phyloP scores from a whole-genome alignment of 2,888 invertebrate species.

The Mamestra brassicae region DNA sequence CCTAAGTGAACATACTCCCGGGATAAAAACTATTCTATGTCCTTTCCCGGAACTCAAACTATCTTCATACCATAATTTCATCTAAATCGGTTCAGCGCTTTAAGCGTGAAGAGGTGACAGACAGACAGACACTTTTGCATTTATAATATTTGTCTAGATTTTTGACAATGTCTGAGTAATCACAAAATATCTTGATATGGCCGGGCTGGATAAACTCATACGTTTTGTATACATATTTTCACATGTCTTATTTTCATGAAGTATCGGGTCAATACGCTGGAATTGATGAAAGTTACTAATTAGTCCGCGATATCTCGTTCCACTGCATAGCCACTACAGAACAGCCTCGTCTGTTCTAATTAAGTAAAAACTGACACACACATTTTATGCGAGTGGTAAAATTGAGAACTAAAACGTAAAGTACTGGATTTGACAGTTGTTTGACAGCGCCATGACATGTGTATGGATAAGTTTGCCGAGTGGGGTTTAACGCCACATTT shows the following conservation, averaged over 20 bases:
- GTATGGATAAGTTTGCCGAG: background rate
- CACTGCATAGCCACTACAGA: constrained; percentile 18
- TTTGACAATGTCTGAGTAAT: too few species aligned
- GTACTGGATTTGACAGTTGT: constrained; percentile 5
- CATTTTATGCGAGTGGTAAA: background rate
- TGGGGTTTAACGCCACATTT: constrained; percentile 7
- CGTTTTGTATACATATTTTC: constrained; percentile 10
- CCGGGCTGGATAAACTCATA: too few species aligned
- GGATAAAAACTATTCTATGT: too few species aligned
- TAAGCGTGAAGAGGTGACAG: too few species aligned
- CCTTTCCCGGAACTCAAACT: too few species aligned
- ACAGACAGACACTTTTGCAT: too few species aligned
- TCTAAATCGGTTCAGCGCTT: too few species aligned
- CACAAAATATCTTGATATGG: background rate
- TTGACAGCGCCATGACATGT: background rate
- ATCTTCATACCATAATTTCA: too few species aligned
- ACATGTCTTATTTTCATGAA: constrained; percentile 31
- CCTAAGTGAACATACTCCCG: too few species aligned
- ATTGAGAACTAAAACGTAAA: constrained; percentile 31
- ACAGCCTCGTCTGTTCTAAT: constrained; percentile 22
- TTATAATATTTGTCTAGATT: too few species aligned
- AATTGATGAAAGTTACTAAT: constrained; percentile 51
- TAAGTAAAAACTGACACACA: constrained; percentile 9
- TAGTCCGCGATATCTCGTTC: constrained; percentile 39
- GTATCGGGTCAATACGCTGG: constrained; percentile 11